A percentile compares a stretch with the other conserved stretches of the same genome.
phyloP scores from a whole-genome alignment of 2,113 vertebrate genomes.

The Tetrax tetrax region DNA sequence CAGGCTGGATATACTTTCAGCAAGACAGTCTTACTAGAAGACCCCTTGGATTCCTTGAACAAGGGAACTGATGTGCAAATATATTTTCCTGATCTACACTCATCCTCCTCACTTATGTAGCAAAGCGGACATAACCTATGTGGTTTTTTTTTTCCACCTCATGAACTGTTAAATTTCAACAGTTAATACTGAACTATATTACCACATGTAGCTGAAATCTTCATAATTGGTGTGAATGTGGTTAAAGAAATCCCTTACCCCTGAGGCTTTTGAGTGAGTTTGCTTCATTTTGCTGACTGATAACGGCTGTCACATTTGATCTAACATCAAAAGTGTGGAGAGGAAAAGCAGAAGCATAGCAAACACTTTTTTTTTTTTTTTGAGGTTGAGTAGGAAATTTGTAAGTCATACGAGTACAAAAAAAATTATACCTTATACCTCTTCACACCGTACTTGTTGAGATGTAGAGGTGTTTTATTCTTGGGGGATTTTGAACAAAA shows the following conservation, averaged over 20 bases:
- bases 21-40: not conserved
- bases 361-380: not conserved
- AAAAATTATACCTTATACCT: conserved; percentile 26
- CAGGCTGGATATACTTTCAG: not conserved
- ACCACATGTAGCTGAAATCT: not conserved
- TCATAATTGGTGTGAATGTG: conserved; percentile 5
- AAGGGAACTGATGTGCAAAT: not conserved
- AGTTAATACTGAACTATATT: not conserved
- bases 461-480: not conserved
- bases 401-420: not conserved
- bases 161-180: not conserved
- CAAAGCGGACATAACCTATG: not conserved
- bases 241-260: conserved; percentile 30
- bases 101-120: not conserved
- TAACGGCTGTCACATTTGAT: conserved; percentile 21
- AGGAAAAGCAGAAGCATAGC: not conserved
- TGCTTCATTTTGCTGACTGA: conserved; percentile 21
- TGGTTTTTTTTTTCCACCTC: not conserved
- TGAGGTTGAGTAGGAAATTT: not conserved
- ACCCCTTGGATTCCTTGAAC: not conserved
- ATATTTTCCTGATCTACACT: not conserved
- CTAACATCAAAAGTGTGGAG: conserved; percentile 20
- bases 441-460: not conserved
- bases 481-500: not conserved
- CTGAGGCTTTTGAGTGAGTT: conserved; percentile 19